phyloP scores from a whole-genome alignment of 2,797 vertebrate genomes.

The Mastacembelus armatus region DNA sequence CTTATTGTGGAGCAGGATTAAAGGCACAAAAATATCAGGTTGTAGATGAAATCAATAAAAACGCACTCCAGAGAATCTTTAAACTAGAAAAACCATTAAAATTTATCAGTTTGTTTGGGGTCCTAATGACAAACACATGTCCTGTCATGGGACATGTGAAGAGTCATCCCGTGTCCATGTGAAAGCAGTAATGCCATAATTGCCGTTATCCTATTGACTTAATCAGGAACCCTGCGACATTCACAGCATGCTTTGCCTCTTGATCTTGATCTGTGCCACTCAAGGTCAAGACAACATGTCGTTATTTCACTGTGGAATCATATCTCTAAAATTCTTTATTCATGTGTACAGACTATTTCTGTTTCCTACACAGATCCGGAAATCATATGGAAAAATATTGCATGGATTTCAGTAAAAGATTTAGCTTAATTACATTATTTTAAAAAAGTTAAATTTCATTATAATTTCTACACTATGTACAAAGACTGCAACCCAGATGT shows the following conservation, averaged over 20 bases:
- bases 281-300: constrained; percentile 60
- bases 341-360: constrained; percentile 50
- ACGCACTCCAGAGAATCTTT: no score
- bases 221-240: constrained; percentile 70
- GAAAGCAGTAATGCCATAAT: constrained; percentile 80
- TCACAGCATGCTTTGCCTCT: constrained; percentile 46
- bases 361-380: constrained; percentile 64
- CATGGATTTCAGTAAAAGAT: constrained; percentile 68
- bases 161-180: constrained; percentile 76
- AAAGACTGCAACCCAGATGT: constrained; percentile 69
- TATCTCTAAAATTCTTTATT: constrained; percentile 80
- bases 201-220: constrained; percentile 80
- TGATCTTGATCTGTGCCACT: constrained; percentile 56
- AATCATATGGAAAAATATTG: constrained; percentile 65
- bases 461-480: constrained; percentile 84
- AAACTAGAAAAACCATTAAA: no score
- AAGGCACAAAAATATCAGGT: not conserved
- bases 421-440: constrained; percentile 71
- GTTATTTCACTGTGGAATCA: constrained; percentile 32
- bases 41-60: constrained; percentile 13
- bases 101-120: not conserved
- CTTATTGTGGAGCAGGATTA: constrained; percentile 23
- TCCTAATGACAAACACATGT: not conserved
- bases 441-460: constrained; percentile 67
- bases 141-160: constrained; percentile 67